A percentile compares a stretch with the other conserved stretches of the same genome.
Evolutionary conservation across 2,888 invertebrate genomes (phyloP).

Genomic region (Helobdella robusta): DNA sequence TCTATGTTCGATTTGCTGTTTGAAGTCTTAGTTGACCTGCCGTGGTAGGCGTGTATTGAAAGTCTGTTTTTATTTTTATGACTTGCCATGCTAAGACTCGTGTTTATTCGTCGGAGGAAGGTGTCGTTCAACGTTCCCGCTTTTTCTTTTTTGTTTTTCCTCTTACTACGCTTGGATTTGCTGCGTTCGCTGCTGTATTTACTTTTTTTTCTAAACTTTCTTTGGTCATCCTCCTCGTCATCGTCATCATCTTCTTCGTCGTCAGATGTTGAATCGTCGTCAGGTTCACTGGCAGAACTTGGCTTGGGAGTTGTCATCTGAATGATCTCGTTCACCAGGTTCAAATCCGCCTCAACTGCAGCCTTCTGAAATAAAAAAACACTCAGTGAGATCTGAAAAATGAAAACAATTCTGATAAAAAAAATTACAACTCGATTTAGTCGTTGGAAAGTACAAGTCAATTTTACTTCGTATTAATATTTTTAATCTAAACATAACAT

Average conservation of each 20-base stretch:
- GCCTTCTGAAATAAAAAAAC: no score
- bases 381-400: no score
- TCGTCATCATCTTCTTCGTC: background rate
- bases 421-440: no score
- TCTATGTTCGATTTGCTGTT: background rate
- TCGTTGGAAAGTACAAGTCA: no score
- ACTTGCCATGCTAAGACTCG: no score
- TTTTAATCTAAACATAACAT: no score
- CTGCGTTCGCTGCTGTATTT: background rate
- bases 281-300: constrained; percentile 27
- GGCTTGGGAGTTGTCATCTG: constrained; percentile 35
- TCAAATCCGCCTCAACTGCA: constrained; percentile 46
- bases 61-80: no score
- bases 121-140: no score
- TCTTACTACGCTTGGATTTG: background rate
- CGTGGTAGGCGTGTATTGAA: constrained; percentile 10
- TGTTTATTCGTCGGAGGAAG: no score
- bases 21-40: background rate
- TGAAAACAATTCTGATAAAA: no score
- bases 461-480: no score
- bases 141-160: background rate
- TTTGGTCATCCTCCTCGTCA: background rate
- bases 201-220: no score
- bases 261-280: background rate
- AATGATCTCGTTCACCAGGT: constrained; percentile 43